Percentiles rank a stretch among this genome's conserved stretches.
phyloP scores from a whole-genome alignment of 2,797 vertebrate genomes.

The Lagodon rhomboides region DNA sequence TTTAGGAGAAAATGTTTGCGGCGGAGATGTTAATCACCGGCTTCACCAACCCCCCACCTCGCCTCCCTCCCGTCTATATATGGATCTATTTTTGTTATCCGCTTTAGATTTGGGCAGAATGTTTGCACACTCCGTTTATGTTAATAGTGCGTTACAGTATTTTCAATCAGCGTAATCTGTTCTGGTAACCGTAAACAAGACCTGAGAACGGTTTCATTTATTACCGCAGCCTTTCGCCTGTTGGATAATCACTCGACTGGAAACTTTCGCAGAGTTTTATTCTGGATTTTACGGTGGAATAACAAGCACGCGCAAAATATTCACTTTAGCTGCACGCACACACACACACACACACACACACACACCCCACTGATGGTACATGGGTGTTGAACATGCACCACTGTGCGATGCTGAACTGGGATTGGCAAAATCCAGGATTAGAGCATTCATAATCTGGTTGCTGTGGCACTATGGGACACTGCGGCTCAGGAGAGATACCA shows the following conservation, averaged over 20 bases:
- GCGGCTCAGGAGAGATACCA: conserved; percentile 55
- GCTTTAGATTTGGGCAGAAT: conserved; percentile 37
- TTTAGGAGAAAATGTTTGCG: conserved; percentile 56
- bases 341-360: neutral
- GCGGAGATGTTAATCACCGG: conserved; percentile 59
- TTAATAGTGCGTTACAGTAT: neutral
- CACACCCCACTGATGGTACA: conserved; percentile 27
- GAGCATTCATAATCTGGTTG: conserved; percentile 76
- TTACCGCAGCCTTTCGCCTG: neutral
- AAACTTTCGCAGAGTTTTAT: neutral
- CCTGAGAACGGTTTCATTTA: neutral
- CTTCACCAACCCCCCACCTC: neutral
- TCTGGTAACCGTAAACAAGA: neutral
- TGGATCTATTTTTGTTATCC: conserved; percentile 30
- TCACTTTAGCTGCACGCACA: neutral
- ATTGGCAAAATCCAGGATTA: conserved; percentile 83
- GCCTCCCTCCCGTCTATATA: conserved; percentile 22
- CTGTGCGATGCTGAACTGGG: conserved; percentile 68
- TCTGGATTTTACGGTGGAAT: neutral
- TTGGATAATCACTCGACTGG: neutral
- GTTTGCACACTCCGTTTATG: conserved; percentile 3
- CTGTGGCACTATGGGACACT: conserved; percentile 59
- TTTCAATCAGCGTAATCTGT: neutral
- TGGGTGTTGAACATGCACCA: conserved; percentile 44
- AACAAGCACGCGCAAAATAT: conserved; percentile 6